Evolutionary conservation across 2,888 invertebrate species (phyloP), one percentile per base, ranked within the genome.

Genomic region (Mongoloraphidia duomilia): DNA sequence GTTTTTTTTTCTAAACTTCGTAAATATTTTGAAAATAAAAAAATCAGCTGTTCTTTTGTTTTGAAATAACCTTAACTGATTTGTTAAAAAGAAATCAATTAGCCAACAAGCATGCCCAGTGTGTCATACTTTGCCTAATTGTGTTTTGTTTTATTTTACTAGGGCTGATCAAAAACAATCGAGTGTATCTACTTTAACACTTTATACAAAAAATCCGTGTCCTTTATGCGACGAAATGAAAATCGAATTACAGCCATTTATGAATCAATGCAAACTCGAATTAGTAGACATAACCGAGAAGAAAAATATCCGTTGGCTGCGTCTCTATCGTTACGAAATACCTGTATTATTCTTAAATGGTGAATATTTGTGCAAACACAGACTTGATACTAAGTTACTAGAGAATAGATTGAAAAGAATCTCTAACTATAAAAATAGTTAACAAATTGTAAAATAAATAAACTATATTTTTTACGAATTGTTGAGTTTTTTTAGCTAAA

Each of bases 271-370:
- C 60, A 63, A 71, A 36, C 73, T 91, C 54, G 69, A 83, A 63
- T 80, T 82, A 65, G 77, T 92, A 45, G 81, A 88, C 65, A 92
- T 93, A 44, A 79, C 80, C 12, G 70, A 73, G 11, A 77, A 77
- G 61, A 82, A 80, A 59, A 89, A 91, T 65, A 61, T 84, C 36
- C 71, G 76, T 47, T 89, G 81, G 76, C 69, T 81, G 50, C 72
- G 80, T 51, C 69, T 86, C 42, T 93, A 89, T 61, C 76, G 81
- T 54, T 75, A 82, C 62, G 90, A 93, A 62, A 92, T 93, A 61
- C 92, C 93, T 40, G 92, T 93, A 9, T 67, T 93, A 56, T 89
- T 90, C 66, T 71, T 92, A 8, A 84, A 91, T 68, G 85, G 84
- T 6, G 75, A 82, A 58, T 92, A 77, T 67, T 70, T 93, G 42